These are phyloP conservation scores for Coendou prehensilis DNA, from an alignment of 2,797 vertebrate species.

Conservation along the genomic window DNA sequence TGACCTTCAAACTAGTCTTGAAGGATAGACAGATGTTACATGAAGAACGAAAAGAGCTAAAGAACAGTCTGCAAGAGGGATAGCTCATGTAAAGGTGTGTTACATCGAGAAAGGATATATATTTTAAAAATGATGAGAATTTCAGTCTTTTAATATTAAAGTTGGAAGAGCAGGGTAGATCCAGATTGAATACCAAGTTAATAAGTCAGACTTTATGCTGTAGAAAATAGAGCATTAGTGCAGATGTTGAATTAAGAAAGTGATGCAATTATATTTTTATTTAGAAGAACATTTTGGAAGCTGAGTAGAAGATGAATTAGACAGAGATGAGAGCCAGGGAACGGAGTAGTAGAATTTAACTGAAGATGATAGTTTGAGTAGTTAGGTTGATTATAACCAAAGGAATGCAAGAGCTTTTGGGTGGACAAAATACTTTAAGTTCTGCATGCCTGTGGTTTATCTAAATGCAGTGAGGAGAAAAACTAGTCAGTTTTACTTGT, in stretches of 20 bases:
- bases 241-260: conserved; percentile 33
- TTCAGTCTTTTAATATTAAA: conserved; percentile 36
- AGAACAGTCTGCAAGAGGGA: neutral
- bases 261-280: conserved; percentile 43
- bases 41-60: neutral
- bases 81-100: neutral
- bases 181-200: conserved; percentile 45
- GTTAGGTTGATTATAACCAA: neutral
- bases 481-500: neutral
- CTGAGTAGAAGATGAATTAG: conserved; percentile 12
- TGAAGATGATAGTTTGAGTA: conserved; percentile 2
- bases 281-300: conserved; percentile 42
- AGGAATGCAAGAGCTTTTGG: neutral
- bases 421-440: neutral
- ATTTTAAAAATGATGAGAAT: conserved; percentile 44
- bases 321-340: neutral
- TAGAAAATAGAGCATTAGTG: conserved; percentile 42
- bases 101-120: neutral
- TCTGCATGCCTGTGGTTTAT: neutral
- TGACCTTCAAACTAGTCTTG: conserved; percentile 24
- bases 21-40: conserved; percentile 12
- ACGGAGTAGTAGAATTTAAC: neutral
- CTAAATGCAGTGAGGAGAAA: neutral
- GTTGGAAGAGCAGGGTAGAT: neutral
- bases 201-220: conserved; percentile 1